phyloP scores from a whole-genome alignment of 2,797 vertebrate genomes.

The Squalus acanthias region DNA sequence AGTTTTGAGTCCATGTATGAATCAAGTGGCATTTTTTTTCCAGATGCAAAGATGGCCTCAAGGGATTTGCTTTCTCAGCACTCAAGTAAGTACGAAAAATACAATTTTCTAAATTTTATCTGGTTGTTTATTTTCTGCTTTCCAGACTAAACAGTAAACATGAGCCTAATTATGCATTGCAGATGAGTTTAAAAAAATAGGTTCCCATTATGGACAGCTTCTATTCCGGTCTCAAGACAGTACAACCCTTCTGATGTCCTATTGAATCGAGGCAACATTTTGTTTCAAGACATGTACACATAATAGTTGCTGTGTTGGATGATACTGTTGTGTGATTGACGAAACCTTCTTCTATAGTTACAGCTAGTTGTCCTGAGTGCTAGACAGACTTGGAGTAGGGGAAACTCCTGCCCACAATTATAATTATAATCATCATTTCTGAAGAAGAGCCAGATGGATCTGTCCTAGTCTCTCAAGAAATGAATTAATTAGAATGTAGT shows the following conservation, averaged over 20 bases:
- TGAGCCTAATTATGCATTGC: background rate
- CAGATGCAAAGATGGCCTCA: conserved; percentile 91
- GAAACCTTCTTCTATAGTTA: background rate
- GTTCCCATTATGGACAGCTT: background rate
- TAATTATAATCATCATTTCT: background rate
- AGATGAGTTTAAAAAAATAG: background rate
- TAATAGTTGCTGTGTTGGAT: background rate
- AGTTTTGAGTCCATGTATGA: background rate
- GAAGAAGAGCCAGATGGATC: background rate
- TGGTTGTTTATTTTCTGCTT: background rate
- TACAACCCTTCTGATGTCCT: background rate
- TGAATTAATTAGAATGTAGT: background rate
- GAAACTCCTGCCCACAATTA: background rate
- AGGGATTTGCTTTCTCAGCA: conserved; percentile 92
- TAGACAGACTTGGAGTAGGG: background rate
- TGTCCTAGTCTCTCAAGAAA: background rate
- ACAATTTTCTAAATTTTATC: background rate
- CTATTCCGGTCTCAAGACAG: background rate
- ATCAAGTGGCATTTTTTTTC: conserved; percentile 45
- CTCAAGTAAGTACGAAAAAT: conserved; percentile 76
- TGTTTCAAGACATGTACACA: background rate
- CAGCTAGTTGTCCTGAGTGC: background rate
- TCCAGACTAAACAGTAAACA: background rate
- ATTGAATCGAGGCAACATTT: background rate
- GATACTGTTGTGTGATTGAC: background rate